Evolutionary conservation across 2,113 vertebrate genomes (phyloP), one percentile per base, ranked within the genome.

Genomic region (Gopherus evgoodei): DNA sequence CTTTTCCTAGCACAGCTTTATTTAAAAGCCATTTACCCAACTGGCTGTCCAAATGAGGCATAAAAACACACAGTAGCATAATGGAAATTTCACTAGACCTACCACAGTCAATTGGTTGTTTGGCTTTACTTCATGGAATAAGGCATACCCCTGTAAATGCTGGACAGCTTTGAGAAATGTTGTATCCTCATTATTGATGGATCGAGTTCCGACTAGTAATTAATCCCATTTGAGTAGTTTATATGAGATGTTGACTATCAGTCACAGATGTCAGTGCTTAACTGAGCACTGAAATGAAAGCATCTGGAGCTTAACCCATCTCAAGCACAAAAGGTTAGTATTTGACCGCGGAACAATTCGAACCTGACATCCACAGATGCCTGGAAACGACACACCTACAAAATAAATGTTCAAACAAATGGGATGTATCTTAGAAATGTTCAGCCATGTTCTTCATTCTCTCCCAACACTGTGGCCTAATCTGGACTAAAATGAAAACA

Each of bases 241-340:
- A 53, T 75, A 78, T 47, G 42, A 92, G 29, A 10, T 91, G 81
- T 27, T 94, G 90, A 91, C 72, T 82, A 47, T 49, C 87, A 49
- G 80, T 92, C 35, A 57, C 49, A 97, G 90, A 87, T 93, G 79
- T 90, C 72, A 91, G 79, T 42, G 56, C 12, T 88, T 93, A 47
- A 56, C 19, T 17, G 84, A 75, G 49, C 53, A 78, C 90, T 91
- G 65, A 53, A 75, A 81, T 27, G 80, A 50, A 89, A 62, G 87
- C 90, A 81, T 94, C 90, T 89, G 24, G 35, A 80, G 22, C 84
- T 95, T 88, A 94, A 87, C 44, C 12, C 4, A 84, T 82, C 82
- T n/a, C 78, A 57, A 95, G 85, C 22, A 94, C 89, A 87, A 57
- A 96, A 95, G 83, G 89, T 96, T 87, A 81, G 10, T 57, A n/a